Conservation (phyloP, 35 echinoderm and acorn worm genomes). For the Acanthaster planci region DNA sequence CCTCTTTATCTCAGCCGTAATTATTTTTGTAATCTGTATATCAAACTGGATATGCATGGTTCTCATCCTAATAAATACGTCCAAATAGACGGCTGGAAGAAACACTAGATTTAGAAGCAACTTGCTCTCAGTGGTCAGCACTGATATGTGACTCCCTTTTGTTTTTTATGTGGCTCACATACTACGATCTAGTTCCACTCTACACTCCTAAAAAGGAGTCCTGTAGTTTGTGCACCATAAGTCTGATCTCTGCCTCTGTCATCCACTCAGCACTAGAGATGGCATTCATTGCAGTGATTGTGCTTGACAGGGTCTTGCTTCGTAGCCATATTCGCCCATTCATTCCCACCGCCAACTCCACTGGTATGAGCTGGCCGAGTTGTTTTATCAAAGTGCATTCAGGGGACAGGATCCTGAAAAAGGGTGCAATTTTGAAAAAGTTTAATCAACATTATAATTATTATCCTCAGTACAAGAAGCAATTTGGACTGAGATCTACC, state of each 20-base stretch:
- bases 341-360: conserved; percentile 85
- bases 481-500: neutral
- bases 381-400: conserved; percentile 71
- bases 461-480: neutral
- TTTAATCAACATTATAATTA: neutral
- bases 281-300: conserved; percentile 69
- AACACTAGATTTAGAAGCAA: no score
- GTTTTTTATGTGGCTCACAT: no score
- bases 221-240: conserved; percentile 64
- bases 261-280: conserved; percentile 73
- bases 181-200: no score
- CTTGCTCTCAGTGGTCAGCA: no score
- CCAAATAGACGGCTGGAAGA: no score
- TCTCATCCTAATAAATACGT: no score
- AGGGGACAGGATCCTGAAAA: conserved; percentile 62
- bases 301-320: conserved; percentile 41
- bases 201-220: neutral
- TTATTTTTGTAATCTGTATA: no score
- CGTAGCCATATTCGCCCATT: conserved; percentile 87
- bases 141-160: no score
- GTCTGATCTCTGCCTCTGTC: conserved; percentile 61
- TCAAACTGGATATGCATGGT: no score
- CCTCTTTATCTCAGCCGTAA: no score
- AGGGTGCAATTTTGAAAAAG: neutral
- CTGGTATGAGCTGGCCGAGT: conserved; percentile 67